Base-by-base conservation (phyloP, 2,113 vertebrate genomes). In the Castor canadensis region DNA sequence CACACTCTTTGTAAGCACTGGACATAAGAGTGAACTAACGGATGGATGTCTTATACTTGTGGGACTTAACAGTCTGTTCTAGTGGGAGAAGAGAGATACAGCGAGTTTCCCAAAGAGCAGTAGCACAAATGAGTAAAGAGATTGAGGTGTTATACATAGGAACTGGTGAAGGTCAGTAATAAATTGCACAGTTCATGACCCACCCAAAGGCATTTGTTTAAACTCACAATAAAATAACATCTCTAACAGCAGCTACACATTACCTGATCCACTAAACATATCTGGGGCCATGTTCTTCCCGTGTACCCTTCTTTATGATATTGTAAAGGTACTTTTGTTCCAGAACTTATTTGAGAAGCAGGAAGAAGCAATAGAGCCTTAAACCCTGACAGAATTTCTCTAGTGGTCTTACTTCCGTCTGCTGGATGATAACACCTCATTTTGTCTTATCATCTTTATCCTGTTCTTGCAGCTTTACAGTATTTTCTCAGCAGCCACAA, bases 401-500 rank as follows among this genome's bases (percentile, higher is more conserved):
- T 80, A 28, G 67, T 80, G 67, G 20, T 87, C 19, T 85, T 40
- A 58, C 17, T 94, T 9, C 19, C 17, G 62, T 69, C 26, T 9
- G n/a, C 38, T 73, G 49, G 22, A 58, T 56, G 80, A 58, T 16
- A 85, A 30, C 19, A 15, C 15, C 69, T 94, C 26, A 64, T 13
- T 89, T 69, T 60, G 24, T 47, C 24, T 30, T 52, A 49, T 9
- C 19, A n/a, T 80, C 52, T 93, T 88, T 71, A 79, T 64, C 58
- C 49, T 83, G 26, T 88, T 24, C 64, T 72, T 76, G 15, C 26
- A 89, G 45, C 20, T n/a, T 60, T 75, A 60, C 58, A 15, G 9
- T 30, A 75, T 93, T 83, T 95, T 94, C 49, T 82, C 49, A 91
- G n/a, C n/a, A 88, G 92, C 71, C 17, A n/a, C 43, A 69, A 45